A percentile compares a stretch with the other conserved stretches of the same genome.
These are phyloP conservation scores for Desmodus rotundus DNA, from an alignment of 2,113 vertebrate species.

Conservation along the genomic window DNA sequence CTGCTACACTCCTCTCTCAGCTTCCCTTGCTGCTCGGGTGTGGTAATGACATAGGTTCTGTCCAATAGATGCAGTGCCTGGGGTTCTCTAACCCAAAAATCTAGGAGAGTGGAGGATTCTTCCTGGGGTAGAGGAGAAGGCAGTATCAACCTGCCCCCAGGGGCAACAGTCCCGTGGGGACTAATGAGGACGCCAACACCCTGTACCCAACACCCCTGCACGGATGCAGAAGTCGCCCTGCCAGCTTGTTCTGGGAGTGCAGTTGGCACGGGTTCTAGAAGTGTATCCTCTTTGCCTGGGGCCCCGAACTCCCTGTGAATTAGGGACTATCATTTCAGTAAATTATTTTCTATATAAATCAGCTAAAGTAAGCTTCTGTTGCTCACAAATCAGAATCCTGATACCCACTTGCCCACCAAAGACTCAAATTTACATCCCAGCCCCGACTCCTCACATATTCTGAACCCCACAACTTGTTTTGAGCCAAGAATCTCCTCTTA, in stretches of 20 bases:
- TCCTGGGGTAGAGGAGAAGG: not conserved
- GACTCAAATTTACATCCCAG: not conserved
- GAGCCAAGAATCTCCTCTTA: not conserved
- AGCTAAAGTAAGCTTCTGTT: not conserved
- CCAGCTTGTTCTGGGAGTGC: not conserved
- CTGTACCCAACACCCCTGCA: not conserved
- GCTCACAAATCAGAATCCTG: not conserved
- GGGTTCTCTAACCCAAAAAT: not conserved
- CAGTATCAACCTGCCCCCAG: not conserved
- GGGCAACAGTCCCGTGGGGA: too few species aligned
- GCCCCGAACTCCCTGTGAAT: not conserved
- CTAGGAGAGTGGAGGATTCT: not conserved
- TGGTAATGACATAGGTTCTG: not conserved
- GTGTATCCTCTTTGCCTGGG: not conserved
- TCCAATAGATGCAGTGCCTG: not conserved
- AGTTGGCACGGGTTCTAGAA: not conserved
- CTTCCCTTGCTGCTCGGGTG: not conserved
- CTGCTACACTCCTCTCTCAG: accelerated
- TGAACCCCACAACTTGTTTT: not conserved
- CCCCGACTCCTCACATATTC: not conserved
- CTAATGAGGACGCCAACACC: not conserved
- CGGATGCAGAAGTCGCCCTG: not conserved
- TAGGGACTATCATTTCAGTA: not conserved
- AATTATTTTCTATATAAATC: not conserved
- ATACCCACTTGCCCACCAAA: not conserved